Evolutionary conservation across 1,140 invertebrate genomes (phyloP).

Genomic region (Drosophila sechellia): DNA sequence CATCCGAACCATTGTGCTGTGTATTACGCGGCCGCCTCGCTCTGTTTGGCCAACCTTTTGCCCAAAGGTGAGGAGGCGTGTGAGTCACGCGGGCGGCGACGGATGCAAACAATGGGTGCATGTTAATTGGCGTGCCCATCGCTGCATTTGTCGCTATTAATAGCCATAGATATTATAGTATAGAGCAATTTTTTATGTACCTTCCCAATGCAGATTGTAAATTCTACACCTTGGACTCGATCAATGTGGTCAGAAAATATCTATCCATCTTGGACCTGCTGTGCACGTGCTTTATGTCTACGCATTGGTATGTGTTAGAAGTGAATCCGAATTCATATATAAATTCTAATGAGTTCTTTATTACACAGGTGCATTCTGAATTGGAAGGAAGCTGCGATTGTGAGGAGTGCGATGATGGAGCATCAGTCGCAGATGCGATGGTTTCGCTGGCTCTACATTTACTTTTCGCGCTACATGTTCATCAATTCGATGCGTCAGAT

Average conservation of each 20-base stretch:
- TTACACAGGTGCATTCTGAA: constrained; percentile 87
- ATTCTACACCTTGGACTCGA: constrained; percentile 92
- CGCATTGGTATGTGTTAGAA: constrained; percentile 87
- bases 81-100: constrained; percentile 43
- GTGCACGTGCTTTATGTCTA: constrained; percentile 90
- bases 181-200: constrained; percentile 55
- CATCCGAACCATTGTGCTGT: constrained; percentile 95
- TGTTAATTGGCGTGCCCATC: constrained; percentile 74
- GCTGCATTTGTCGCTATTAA: constrained; percentile 59
- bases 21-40: constrained; percentile 91
- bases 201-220: constrained; percentile 88
- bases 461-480: constrained; percentile 95
- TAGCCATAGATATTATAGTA: constrained; percentile 54
- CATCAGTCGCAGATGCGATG: constrained; percentile 96
- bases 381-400: constrained; percentile 86
- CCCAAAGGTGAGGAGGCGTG: constrained; percentile 86
- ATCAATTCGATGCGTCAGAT: constrained; percentile 93
- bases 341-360: not conserved
- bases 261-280: constrained; percentile 92
- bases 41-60: constrained; percentile 90
- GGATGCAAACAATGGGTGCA: constrained; percentile 49
- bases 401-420: constrained; percentile 92
- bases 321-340: not conserved
- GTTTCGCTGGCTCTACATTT: constrained; percentile 95
- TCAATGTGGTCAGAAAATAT: constrained; percentile 95